phyloP scores from a whole-genome alignment of 1,140 invertebrate genomes.

The Asobara japonica region DNA sequence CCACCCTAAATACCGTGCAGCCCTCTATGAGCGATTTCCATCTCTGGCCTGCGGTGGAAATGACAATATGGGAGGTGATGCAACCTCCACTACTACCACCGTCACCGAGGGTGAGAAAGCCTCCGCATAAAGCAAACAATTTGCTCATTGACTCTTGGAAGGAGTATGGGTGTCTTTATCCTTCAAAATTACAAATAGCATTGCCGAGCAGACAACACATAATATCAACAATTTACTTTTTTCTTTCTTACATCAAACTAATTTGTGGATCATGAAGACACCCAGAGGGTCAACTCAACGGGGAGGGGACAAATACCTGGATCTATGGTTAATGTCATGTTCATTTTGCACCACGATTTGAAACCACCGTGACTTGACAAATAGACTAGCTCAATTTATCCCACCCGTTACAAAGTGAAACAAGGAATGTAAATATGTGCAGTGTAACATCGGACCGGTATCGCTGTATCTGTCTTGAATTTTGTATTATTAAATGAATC shows the following conservation, averaged over 20 bases:
- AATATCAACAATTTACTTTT: no score
- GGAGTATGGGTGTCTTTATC: not conserved
- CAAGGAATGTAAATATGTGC: not conserved
- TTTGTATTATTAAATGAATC: constrained; percentile 60
- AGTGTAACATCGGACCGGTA: constrained; percentile 23
- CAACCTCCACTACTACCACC: constrained; percentile 37
- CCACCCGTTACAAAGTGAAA: not conserved
- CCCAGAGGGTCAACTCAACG: no score
- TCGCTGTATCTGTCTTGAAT: constrained; percentile 53
- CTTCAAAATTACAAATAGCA: not conserved
- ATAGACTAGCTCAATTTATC: constrained; percentile 34
- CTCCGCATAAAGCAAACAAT: constrained; percentile 55
- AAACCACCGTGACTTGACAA: constrained; percentile 44
- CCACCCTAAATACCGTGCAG: constrained; percentile 73
- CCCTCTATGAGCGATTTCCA: constrained; percentile 54
- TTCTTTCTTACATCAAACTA: no score
- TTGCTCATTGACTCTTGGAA: not conserved
- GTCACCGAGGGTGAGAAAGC: constrained; percentile 64
- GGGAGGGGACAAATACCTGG: constrained; percentile 39
- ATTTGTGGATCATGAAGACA: no score
- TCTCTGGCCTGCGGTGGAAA: constrained; percentile 21
- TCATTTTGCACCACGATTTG: constrained; percentile 55
- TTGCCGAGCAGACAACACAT: no score
- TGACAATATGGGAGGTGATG: constrained; percentile 27
- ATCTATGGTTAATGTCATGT: constrained; percentile 48